Conservation (phyloP, 2,888 invertebrate species). For the Ischnus inquisitorius region DNA sequence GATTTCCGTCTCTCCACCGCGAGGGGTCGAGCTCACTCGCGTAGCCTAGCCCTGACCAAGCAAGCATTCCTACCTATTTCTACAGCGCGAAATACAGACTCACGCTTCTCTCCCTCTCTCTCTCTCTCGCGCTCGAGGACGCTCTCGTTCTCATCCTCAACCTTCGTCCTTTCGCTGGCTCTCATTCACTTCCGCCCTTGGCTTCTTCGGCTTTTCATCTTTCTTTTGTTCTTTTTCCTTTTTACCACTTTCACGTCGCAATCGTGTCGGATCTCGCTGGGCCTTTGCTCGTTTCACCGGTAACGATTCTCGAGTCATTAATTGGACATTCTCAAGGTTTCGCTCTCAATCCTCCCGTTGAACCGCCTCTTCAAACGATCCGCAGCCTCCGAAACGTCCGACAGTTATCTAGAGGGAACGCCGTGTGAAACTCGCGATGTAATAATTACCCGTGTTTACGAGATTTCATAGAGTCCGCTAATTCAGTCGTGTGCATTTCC, state of each 20-base stretch:
- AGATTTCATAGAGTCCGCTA: background rate
- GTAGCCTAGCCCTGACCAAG: constrained; percentile 16
- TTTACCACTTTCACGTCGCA: background rate
- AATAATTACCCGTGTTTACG: constrained; percentile 1
- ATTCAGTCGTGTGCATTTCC: background rate
- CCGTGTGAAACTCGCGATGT: background rate
- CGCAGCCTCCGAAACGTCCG: background rate
- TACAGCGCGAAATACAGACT: background rate
- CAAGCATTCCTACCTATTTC: background rate
- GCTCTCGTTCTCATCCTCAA: constrained; percentile 57
- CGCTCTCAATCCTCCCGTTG: background rate
- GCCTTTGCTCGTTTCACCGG: constrained; percentile 28
- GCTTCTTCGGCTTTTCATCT: constrained; percentile 5
- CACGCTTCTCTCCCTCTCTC: constrained; percentile 1
- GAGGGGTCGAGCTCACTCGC: background rate
- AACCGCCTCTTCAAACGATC: background rate
- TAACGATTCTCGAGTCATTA: constrained; percentile 15
- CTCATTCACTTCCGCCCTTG: background rate
- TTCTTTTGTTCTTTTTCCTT: too few relatives aligned
- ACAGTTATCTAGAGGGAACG: background rate
- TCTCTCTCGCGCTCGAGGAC: constrained; percentile 40
- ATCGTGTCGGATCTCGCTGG: constrained; percentile 6
- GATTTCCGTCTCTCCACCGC: background rate
- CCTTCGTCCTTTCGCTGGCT: constrained; percentile 5
- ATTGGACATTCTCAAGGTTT: constrained; percentile 38